Evolutionary conservation across 2,888 invertebrate genomes (phyloP).

Genomic region (Carpatolechia fugitivella): DNA sequence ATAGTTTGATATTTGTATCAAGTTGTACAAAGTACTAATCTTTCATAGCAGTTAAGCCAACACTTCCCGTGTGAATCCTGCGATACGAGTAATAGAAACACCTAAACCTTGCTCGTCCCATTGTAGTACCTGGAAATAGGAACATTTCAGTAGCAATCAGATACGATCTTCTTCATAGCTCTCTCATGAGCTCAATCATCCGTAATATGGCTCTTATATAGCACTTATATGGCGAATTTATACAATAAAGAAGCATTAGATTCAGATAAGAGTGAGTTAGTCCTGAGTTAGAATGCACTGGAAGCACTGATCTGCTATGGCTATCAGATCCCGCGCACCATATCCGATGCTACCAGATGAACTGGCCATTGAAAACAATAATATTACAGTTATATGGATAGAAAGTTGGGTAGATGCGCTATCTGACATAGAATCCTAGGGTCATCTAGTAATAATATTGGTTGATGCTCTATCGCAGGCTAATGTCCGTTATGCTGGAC

Average conservation of each 20-base stretch:
- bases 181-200: conserved; percentile 35
- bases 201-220: conserved; percentile 48
- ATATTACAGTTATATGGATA: conserved; percentile 24
- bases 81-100: neutral
- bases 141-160: conserved; percentile 14
- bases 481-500: conserved; percentile 6
- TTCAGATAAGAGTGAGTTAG: conserved; percentile 45
- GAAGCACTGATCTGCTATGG: conserved; percentile 30
- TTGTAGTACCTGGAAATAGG: neutral
- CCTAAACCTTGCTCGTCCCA: neutral
- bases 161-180: conserved; percentile 28
- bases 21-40: no score
- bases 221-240: conserved; percentile 55
- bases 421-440: conserved; percentile 17
- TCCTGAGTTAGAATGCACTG: conserved; percentile 6
- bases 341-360: conserved; percentile 47
- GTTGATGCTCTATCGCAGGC: conserved; percentile 7
- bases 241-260: conserved; percentile 59
- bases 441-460: conserved; percentile 16
- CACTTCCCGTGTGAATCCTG: neutral
- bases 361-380: conserved; percentile 33
- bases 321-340: conserved; percentile 47
- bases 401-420: conserved; percentile 11
- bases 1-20: no score
- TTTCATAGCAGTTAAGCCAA: neutral